Percentiles rank a stretch among this genome's conserved stretches.
Evolutionary conservation across 2,113 vertebrate species (phyloP).

Genomic region (Neoarius graeffei): DNA sequence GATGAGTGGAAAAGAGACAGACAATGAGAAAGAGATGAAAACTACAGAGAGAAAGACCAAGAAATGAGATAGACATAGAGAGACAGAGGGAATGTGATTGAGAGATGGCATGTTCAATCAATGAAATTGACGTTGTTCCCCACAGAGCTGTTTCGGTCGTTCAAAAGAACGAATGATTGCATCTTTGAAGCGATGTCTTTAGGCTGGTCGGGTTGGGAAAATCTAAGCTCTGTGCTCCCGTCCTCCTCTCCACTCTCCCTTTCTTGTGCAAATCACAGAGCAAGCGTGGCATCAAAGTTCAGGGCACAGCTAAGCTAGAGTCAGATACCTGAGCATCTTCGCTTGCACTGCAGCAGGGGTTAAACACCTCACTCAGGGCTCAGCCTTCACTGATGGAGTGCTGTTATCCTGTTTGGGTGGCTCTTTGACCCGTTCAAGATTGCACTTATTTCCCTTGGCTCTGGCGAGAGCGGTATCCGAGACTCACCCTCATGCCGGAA

Average conservation of each 20-base stretch:
- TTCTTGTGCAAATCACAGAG: slow-evolving; percentile 15
- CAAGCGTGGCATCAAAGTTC: neutral
- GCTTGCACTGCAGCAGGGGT: slow-evolving; percentile 64
- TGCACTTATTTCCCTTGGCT: slow-evolving; percentile 78
- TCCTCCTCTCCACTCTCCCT: neutral
- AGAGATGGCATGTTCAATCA: slow-evolving; percentile 65
- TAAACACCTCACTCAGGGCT: slow-evolving; percentile 63
- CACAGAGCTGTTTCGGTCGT: slow-evolving; percentile 53
- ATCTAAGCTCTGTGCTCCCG: slow-evolving; percentile 16
- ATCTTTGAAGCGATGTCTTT: slow-evolving; percentile 62
- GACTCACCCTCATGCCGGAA: slow-evolving; percentile 61
- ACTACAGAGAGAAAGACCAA: slow-evolving; percentile 34
- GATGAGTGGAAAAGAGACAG: slow-evolving; percentile 15
- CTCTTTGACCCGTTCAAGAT: slow-evolving; percentile 73
- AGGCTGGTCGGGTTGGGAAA: slow-evolving; percentile 34
- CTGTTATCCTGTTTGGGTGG: slow-evolving; percentile 72
- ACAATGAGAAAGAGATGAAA: neutral
- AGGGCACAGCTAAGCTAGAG: slow-evolving; percentile 3
- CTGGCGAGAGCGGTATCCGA: slow-evolving; percentile 61
- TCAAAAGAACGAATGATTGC: slow-evolving; percentile 65
- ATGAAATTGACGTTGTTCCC: slow-evolving; percentile 68
- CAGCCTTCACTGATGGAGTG: slow-evolving; percentile 66
- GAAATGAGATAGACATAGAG: slow-evolving; percentile 2
- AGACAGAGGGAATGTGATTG: slow-evolving; percentile 32
- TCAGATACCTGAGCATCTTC: slow-evolving; percentile 49